Evolutionary conservation across 2,113 vertebrate species (phyloP).

Genomic region (Syngnathoides biaculeatus): DNA sequence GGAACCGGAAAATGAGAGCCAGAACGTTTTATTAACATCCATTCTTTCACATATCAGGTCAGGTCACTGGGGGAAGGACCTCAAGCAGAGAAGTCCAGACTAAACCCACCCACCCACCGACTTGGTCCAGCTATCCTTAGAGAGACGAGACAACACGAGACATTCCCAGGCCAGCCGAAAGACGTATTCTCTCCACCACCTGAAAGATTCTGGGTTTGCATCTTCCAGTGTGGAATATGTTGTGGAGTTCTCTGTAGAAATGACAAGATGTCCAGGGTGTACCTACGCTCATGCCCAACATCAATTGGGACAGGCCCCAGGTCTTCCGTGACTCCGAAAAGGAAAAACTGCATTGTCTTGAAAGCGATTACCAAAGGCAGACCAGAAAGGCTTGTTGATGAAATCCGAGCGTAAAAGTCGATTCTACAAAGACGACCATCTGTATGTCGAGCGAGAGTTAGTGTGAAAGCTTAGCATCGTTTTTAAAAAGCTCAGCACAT

Average conservation of each 20-base stretch:
- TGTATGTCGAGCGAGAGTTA: neutral
- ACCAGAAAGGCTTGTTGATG: neutral
- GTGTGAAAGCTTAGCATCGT: neutral
- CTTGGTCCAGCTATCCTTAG: no score
- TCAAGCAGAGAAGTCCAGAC: no score
- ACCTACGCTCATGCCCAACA: neutral
- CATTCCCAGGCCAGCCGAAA: no score
- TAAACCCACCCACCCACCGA: no score
- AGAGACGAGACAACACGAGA: no score
- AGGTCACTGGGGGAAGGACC: no score
- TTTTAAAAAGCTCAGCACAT: conserved; percentile 17
- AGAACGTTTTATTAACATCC: no score
- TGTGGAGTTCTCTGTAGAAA: neutral
- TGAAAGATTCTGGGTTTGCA: no score
- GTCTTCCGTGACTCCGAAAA: neutral
- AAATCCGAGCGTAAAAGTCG: neutral
- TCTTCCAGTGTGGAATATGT: no score
- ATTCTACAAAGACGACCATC: neutral
- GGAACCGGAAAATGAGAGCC: no score
- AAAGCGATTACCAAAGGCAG: neutral
- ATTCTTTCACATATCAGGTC: no score
- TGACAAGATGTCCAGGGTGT: neutral
- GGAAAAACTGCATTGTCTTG: neutral
- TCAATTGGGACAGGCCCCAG: neutral
- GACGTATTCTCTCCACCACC: no score